Conservation (phyloP, 2,888 invertebrate genomes). For the Sphaerophoria taeniata region DNA sequence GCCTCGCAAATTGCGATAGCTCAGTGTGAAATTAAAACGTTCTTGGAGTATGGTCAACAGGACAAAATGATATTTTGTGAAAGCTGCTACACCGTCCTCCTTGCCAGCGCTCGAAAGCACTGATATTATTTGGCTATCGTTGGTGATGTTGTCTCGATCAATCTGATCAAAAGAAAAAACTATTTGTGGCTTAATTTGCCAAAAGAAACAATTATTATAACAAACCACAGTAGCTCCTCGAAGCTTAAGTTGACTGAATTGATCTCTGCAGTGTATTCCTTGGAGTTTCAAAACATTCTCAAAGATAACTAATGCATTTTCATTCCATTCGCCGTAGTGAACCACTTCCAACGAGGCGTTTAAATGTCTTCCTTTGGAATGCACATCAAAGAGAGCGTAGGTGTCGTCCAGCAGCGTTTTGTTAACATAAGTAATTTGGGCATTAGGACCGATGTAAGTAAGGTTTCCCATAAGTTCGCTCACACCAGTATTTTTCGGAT, state of each 20-base stretch:
- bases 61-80: constrained; percentile 80
- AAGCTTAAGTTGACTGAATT: constrained; percentile 78
- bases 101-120: constrained; percentile 77
- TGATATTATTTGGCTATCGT: constrained; percentile 77
- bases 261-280: constrained; percentile 76
- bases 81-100: constrained; percentile 79
- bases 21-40: constrained; percentile 80
- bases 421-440: constrained; percentile 79
- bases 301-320: constrained; percentile 53
- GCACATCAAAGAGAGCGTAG: constrained; percentile 78
- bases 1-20: constrained; percentile 80
- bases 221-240: constrained; percentile 80
- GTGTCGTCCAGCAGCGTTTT: constrained; percentile 9
- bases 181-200: not conserved
- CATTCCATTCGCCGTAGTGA: constrained; percentile 74
- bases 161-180: constrained; percentile 76
- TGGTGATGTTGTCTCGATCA: constrained; percentile 79
- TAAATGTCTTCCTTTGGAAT: constrained; percentile 80
- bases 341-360: constrained; percentile 76
- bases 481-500: constrained; percentile 72
- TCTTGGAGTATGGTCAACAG: constrained; percentile 77
- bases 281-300: constrained; percentile 77
- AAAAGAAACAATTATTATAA: constrained; percentile 15
- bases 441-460: constrained; percentile 78
- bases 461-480: constrained; percentile 73